These are phyloP conservation scores for Macrosiphum euphorbiae DNA, from an alignment of 2,888 invertebrate genomes.

Conservation along the genomic window DNA sequence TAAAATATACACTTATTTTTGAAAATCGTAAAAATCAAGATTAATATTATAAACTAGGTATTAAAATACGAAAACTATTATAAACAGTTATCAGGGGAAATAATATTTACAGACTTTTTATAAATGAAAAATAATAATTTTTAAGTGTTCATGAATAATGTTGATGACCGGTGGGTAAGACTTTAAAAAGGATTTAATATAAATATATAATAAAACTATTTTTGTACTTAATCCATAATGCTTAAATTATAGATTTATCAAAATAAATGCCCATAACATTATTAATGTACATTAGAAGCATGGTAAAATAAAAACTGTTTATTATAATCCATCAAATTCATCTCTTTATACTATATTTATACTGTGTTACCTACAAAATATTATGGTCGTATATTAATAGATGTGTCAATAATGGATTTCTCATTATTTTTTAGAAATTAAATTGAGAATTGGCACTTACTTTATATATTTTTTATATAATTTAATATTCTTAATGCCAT, in stretches of 20 bases:
- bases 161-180: not conserved
- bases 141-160: not conserved
- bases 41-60: not conserved
- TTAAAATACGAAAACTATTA: not conserved
- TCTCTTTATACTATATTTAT: not conserved
- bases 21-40: not conserved
- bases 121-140: not conserved
- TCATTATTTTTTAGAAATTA: not conserved
- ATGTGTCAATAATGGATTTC: not conserved
- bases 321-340: too few species aligned
- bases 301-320: not conserved
- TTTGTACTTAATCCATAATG: not conserved
- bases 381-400: not conserved
- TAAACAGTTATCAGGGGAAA: not conserved
- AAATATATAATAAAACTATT: not conserved
- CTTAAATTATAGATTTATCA: not conserved
- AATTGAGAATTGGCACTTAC: not conserved
- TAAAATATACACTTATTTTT: not conserved
- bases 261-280: not conserved
- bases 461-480: not conserved
- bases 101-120: not conserved
- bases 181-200: not conserved
- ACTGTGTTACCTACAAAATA: not conserved
- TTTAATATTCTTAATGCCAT: not conserved
- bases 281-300: not conserved